phyloP scores from a whole-genome alignment of 2,888 invertebrate species.

The Griposia aprilina region DNA sequence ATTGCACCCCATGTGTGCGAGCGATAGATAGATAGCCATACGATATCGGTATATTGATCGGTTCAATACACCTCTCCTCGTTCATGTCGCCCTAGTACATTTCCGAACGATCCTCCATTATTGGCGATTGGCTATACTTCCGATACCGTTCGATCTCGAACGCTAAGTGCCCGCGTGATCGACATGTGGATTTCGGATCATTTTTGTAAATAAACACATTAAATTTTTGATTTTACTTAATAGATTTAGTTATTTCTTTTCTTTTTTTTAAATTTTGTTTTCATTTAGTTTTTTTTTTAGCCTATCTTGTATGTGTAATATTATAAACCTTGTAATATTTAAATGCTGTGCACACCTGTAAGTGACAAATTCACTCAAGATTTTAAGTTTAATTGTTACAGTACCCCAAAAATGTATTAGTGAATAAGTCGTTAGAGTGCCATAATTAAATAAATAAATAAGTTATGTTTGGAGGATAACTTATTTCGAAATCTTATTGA shows the following conservation, averaged over 20 bases:
- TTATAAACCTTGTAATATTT: too few relatives aligned
- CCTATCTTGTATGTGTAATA: too few relatives aligned
- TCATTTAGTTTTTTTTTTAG: too few relatives aligned
- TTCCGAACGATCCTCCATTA: slow-evolving; percentile 88
- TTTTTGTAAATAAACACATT: background rate
- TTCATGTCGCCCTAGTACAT: slow-evolving; percentile 82
- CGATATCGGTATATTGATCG: slow-evolving; percentile 82
- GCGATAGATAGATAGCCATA: slow-evolving; percentile 63
- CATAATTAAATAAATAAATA: too few relatives aligned
- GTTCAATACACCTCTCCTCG: slow-evolving; percentile 80
- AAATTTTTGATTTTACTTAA: background rate
- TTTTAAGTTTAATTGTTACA: too few relatives aligned
- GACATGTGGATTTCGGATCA: background rate
- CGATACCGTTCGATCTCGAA: slow-evolving; percentile 67
- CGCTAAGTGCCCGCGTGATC: background rate
- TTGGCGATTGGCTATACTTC: slow-evolving; percentile 86
- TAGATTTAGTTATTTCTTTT: too few relatives aligned
- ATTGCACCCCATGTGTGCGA: slow-evolving; percentile 49
- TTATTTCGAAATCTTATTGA: background rate
- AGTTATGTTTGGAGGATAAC: too few relatives aligned
- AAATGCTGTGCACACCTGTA: too few relatives aligned
- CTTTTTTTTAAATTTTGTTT: too few relatives aligned
- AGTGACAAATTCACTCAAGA: too few relatives aligned
- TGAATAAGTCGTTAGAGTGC: too few relatives aligned
- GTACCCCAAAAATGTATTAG: too few relatives aligned